These are phyloP conservation scores for Lynx canadensis DNA, from an alignment of 2,113 vertebrate species.

Conservation along the genomic window DNA sequence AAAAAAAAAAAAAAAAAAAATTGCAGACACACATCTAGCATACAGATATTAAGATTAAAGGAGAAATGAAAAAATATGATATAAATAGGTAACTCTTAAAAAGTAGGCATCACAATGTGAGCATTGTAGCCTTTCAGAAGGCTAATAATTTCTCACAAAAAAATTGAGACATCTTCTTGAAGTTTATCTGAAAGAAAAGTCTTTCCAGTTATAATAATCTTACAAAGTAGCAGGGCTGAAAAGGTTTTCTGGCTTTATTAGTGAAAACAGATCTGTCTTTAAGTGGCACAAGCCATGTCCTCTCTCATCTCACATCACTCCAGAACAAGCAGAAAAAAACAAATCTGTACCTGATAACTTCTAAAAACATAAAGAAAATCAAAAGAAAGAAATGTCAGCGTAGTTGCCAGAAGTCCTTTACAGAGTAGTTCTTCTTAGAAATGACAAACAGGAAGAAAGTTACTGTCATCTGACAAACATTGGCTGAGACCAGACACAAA, in stretches of 20 bases:
- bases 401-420: background rate
- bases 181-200: background rate
- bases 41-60: background rate
- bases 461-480: background rate
- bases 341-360: background rate
- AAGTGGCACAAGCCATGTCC: background rate
- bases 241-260: constrained; percentile 2
- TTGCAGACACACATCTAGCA: background rate
- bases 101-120: background rate
- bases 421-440: background rate
- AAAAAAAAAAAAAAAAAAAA: background rate
- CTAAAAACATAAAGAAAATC: background rate
- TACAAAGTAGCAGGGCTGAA: background rate
- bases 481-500: background rate
- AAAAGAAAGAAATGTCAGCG: background rate
- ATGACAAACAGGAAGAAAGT: background rate
- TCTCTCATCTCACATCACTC: background rate
- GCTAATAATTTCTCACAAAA: background rate
- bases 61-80: background rate
- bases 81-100: background rate
- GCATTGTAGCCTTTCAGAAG: background rate
- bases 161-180: background rate
- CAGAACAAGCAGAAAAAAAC: background rate
- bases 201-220: constrained; percentile 20
- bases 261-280: background rate